A percentile compares a stretch with the other conserved stretches of the same genome.
These are phyloP conservation scores for Mythimna vitellina DNA, from an alignment of 2,888 invertebrate genomes.

Conservation along the genomic window DNA sequence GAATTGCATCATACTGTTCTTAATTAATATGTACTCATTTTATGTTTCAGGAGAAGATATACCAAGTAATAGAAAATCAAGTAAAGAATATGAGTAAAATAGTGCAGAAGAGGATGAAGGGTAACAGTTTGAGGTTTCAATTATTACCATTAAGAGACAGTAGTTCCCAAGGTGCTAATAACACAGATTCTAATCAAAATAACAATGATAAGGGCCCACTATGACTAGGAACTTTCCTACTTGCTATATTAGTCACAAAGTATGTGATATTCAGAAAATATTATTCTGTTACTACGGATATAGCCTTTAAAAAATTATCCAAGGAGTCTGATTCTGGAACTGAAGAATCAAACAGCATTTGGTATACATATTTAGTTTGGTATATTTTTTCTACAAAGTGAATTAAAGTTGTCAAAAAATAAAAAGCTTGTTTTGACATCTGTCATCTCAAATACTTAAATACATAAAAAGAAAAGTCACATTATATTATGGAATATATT, in stretches of 20 bases:
- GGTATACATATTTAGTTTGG: constrained; percentile 35
- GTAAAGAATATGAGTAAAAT: constrained; percentile 89
- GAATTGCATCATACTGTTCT: background rate
- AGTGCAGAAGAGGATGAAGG: constrained; percentile 92
- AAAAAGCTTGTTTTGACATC: no score
- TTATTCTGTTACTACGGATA: constrained; percentile 65
- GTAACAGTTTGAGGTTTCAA: constrained; percentile 91
- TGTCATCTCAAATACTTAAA: no score
- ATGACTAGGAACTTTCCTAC: constrained; percentile 82
- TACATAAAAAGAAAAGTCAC: no score
- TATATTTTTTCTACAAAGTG: constrained; percentile 29
- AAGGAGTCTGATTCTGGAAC: constrained; percentile 37
- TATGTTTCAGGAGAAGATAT: constrained; percentile 91
- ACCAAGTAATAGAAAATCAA: constrained; percentile 88
- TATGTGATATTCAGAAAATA: constrained; percentile 79
- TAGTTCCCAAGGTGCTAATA: constrained; percentile 64
- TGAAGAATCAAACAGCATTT: constrained; percentile 51
- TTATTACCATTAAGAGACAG: constrained; percentile 87
- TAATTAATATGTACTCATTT: constrained; percentile 10
- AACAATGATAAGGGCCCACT: constrained; percentile 78
- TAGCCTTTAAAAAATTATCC: constrained; percentile 25
- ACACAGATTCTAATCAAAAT: constrained; percentile 63
- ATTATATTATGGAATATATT: no score
- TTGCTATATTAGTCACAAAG: constrained; percentile 76
- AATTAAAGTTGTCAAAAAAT: no score